A percentile compares a stretch with the other conserved stretches of the same genome.
These are phyloP conservation scores for Hypselothyrea guttata DNA, from an alignment of 2,888 invertebrate species.

Conservation along the genomic window DNA sequence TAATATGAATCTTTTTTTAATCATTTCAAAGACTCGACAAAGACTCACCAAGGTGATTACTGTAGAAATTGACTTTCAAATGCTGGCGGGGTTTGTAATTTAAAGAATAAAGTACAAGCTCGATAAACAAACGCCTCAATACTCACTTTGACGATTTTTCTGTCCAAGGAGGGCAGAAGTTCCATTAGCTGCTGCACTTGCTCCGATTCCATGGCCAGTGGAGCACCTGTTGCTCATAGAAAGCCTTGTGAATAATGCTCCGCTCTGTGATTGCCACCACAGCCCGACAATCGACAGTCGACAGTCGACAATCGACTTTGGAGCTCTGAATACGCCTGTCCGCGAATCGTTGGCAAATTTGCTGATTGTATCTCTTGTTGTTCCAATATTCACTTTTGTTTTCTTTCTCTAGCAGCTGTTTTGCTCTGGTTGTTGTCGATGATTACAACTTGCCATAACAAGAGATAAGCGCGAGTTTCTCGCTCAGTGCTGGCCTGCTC, in stretches of 20 bases:
- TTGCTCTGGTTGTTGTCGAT: conserved; percentile 27
- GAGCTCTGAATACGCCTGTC: conserved; percentile 24
- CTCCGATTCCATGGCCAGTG: conserved; percentile 28
- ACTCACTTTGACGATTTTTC: conserved; percentile 55
- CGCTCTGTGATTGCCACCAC: conserved; percentile 7
- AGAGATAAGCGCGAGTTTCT: conserved; percentile 54
- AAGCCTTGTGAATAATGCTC: background rate
- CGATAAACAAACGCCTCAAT: background rate
- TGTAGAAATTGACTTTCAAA: too few relatives aligned
- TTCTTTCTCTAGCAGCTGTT: conserved; percentile 28
- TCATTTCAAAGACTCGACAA: too few relatives aligned
- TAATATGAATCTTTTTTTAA: too few relatives aligned
- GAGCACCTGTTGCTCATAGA: conserved; percentile 43
- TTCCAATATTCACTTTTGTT: conserved; percentile 45
- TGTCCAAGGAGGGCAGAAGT: conserved; percentile 53
- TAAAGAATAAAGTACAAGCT: too few relatives aligned
- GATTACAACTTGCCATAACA: conserved; percentile 28
- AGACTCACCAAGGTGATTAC: too few relatives aligned
- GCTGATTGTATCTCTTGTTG: conserved; percentile 49
- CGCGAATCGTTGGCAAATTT: conserved; percentile 35
- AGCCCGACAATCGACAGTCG: conserved; percentile 33
- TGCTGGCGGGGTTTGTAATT: too few relatives aligned
- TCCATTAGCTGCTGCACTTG: conserved; percentile 52
- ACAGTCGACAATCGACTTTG: conserved; percentile 11
- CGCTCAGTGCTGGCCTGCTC: conserved; percentile 29